Evolutionary conservation across 1,140 invertebrate genomes (phyloP).

Genomic region (Drosophila sulfurigaster): DNA sequence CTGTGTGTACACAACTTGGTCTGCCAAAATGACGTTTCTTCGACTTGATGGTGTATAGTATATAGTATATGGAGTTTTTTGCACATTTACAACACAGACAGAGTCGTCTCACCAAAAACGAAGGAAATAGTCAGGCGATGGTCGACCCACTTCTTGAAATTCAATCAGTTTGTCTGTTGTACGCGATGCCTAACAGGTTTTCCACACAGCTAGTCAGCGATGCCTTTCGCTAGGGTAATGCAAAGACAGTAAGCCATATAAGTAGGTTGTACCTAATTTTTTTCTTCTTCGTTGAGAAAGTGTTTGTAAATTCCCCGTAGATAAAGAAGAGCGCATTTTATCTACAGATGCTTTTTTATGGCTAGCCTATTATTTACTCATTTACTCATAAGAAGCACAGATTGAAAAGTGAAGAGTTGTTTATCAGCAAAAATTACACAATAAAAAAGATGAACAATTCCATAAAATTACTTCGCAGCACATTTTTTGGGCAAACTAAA

Average conservation of each 20-base stretch:
- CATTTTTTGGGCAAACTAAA: constrained; percentile 5
- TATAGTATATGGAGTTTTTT: constrained; percentile 5
- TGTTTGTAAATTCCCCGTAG: constrained; percentile 6
- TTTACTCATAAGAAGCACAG: neutral
- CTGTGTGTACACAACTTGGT: constrained; percentile 19
- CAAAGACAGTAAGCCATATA: constrained; percentile 12
- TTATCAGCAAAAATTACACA: constrained; percentile 30
- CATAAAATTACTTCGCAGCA: constrained; percentile 2
- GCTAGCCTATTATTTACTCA: neutral
- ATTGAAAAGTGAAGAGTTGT: constrained; percentile 8
- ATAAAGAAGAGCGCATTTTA: constrained; percentile 7
- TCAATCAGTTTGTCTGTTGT: constrained; percentile 34
- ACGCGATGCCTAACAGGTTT: constrained; percentile 26
- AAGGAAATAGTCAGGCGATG: constrained; percentile 11
- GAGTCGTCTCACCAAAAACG: constrained; percentile 8
- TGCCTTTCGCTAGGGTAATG: constrained; percentile 34
- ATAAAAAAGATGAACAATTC: neutral
- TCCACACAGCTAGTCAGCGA: constrained; percentile 14
- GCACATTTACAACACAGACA: constrained; percentile 9
- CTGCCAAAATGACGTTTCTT: constrained; percentile 1
- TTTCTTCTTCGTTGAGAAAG: constrained; percentile 16
- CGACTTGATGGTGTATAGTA: neutral
- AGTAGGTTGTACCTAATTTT: neutral
- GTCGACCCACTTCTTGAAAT: constrained; percentile 42
- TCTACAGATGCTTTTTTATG: neutral